These are phyloP conservation scores for Tachystola acroxantha DNA, from an alignment of 2,888 invertebrate species.

Conservation along the genomic window DNA sequence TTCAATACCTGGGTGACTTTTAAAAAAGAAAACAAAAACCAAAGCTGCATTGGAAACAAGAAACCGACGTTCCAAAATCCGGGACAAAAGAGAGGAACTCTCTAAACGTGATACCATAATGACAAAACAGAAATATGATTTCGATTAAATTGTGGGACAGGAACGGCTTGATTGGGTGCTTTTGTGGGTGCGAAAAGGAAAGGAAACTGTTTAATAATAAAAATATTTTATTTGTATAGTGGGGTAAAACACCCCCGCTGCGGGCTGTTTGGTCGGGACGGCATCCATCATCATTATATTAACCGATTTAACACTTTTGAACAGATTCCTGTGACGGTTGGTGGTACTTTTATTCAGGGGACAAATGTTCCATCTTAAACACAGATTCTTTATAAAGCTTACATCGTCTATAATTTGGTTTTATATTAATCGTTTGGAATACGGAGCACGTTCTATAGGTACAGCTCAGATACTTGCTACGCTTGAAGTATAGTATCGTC, in stretches of 20 bases:
- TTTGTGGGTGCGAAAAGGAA: conserved; percentile 51
- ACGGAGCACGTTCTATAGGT: too few species aligned
- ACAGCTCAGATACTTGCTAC: background rate
- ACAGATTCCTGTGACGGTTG: conserved; percentile 66
- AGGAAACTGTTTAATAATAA: conserved; percentile 70
- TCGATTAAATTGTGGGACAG: conserved; percentile 70
- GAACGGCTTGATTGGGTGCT: conserved; percentile 39
- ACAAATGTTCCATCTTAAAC: conserved; percentile 34
- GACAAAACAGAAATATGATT: conserved; percentile 79
- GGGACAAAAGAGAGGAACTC: conserved; percentile 74
- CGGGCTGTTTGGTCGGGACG: conserved; percentile 70
- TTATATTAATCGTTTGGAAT: background rate
- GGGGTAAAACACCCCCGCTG: conserved; percentile 78
- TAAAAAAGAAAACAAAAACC: conserved; percentile 43
- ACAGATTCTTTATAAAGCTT: conserved; percentile 11
- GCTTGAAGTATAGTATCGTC: conserved; percentile 35
- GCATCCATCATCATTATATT: conserved; percentile 78
- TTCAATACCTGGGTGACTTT: conserved; percentile 31
- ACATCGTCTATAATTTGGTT: background rate
- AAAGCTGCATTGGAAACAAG: conserved; percentile 69
- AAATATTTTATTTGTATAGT: conserved; percentile 77
- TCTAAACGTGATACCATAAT: conserved; percentile 74
- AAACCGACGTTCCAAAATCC: conserved; percentile 64
- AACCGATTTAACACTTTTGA: conserved; percentile 79
- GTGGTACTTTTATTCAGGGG: conserved; percentile 40